Percentiles rank a stretch among this genome's conserved stretches.
These are phyloP conservation scores for Neolamprologus hecqui DNA, from an alignment of 2,113 vertebrate species.

Conservation along the genomic window DNA sequence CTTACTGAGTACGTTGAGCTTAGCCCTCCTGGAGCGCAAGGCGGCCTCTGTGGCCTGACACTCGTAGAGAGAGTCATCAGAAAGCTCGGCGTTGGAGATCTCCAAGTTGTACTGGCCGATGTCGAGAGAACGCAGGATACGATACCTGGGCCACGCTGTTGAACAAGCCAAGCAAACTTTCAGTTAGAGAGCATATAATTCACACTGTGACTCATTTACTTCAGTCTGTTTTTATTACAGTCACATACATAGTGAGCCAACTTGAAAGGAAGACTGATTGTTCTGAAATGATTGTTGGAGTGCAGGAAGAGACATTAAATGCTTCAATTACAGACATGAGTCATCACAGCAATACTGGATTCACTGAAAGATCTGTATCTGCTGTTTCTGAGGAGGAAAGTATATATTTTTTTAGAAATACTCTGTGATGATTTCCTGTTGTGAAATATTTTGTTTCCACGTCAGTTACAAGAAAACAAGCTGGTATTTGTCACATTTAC, in stretches of 20 bases:
- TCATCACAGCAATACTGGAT: not conserved
- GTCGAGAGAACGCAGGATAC: slow-evolving; percentile 79
- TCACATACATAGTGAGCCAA: not conserved
- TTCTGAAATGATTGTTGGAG: not conserved
- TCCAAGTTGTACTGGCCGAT: slow-evolving; percentile 92
- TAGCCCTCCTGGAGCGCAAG: slow-evolving; percentile 84
- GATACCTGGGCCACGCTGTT: slow-evolving; percentile 90
- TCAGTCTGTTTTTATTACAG: not conserved
- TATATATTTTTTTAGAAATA: not conserved
- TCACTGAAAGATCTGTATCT: not conserved
- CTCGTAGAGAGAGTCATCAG: slow-evolving; percentile 89
- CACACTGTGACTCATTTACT: not conserved
- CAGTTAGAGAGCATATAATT: not conserved
- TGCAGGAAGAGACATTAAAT: not conserved
- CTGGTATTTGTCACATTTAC: not conserved
- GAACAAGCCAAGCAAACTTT: not conserved
- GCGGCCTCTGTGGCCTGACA: slow-evolving; percentile 95
- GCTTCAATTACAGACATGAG: not conserved
- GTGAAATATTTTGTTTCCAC: not conserved
- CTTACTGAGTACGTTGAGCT: slow-evolving; percentile 92
- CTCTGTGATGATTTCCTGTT: not conserved
- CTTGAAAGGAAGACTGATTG: not conserved
- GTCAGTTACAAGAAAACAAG: not conserved
- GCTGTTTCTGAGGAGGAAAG: not conserved
- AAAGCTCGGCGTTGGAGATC: slow-evolving; percentile 82